Percentiles rank a stretch among this genome's conserved stretches.
Conservation (phyloP, 2,113 vertebrate species). For the Chitala chitala region DNA sequence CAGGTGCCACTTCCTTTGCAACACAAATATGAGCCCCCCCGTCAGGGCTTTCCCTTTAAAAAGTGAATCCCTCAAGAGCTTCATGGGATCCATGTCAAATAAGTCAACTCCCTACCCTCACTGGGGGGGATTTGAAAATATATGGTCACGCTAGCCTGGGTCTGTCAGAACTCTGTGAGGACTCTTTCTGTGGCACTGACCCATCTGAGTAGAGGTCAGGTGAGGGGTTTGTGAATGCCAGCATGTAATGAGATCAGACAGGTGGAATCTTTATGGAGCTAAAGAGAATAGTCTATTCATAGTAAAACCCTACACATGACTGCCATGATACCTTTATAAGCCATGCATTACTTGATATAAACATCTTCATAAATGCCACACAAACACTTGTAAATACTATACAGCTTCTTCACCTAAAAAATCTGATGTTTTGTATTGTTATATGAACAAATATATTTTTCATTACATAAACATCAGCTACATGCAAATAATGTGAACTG, state of each 20-base stretch:
- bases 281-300: too few species aligned
- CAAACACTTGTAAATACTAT: too few species aligned
- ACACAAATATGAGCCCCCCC: conserved; percentile 7
- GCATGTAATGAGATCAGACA: not conserved
- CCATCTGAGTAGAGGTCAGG: not conserved
- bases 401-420: too few species aligned
- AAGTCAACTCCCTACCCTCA: not conserved
- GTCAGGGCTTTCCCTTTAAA: not conserved
- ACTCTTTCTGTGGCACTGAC: not conserved
- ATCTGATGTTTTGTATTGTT: too few species aligned
- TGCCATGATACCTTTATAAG: too few species aligned
- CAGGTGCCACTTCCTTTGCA: conserved; percentile 32
- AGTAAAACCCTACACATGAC: too few species aligned
- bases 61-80: not conserved
- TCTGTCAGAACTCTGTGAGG: not conserved
- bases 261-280: not conserved
- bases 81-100: not conserved
- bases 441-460: too few species aligned
- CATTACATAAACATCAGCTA: too few species aligned
- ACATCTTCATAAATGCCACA: too few species aligned
- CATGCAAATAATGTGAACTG: too few species aligned
- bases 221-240: too few species aligned
- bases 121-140: not conserved
- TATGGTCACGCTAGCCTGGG: not conserved
- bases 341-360: too few species aligned